Conservation (phyloP, 2,113 vertebrate species). For the Chaetodon trifascialis region DNA sequence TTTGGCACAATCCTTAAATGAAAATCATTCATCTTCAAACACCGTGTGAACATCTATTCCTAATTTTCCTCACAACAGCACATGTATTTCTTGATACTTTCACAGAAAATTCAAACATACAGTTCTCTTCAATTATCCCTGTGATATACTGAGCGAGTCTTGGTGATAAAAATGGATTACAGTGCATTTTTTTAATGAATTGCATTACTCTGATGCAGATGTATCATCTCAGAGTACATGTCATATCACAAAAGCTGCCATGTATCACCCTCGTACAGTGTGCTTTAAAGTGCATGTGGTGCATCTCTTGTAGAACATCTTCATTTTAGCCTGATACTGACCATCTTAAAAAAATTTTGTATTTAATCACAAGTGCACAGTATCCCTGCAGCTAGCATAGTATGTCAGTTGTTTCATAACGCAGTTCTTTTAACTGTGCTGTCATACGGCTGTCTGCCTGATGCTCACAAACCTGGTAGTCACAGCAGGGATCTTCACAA, state of each 20-base stretch:
- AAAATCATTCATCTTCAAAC: constrained; percentile 16
- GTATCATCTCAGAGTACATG: background rate
- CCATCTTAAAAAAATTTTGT: too few relatives aligned
- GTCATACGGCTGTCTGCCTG: background rate
- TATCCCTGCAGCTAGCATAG: background rate
- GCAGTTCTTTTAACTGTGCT: background rate
- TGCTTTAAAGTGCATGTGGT: background rate
- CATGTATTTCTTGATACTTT: background rate
- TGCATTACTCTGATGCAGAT: background rate
- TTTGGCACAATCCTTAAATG: constrained; percentile 3
- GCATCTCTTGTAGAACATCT: background rate
- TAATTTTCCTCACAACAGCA: constrained; percentile 7
- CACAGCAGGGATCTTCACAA: background rate
- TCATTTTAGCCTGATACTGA: background rate
- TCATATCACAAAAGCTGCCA: background rate
- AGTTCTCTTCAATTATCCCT: background rate
- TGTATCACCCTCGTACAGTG: background rate
- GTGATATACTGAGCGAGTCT: background rate
- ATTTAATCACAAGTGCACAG: background rate
- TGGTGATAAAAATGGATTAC: too few relatives aligned
- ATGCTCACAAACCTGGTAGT: background rate
- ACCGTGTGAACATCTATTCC: constrained; percentile 15
- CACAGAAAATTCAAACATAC: background rate
- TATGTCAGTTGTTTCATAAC: background rate
- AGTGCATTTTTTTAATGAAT: background rate